Percentiles rank a stretch among this genome's conserved stretches.
Conservation (phyloP, 2,113 vertebrate genomes). For the Caloenas nicobarica region DNA sequence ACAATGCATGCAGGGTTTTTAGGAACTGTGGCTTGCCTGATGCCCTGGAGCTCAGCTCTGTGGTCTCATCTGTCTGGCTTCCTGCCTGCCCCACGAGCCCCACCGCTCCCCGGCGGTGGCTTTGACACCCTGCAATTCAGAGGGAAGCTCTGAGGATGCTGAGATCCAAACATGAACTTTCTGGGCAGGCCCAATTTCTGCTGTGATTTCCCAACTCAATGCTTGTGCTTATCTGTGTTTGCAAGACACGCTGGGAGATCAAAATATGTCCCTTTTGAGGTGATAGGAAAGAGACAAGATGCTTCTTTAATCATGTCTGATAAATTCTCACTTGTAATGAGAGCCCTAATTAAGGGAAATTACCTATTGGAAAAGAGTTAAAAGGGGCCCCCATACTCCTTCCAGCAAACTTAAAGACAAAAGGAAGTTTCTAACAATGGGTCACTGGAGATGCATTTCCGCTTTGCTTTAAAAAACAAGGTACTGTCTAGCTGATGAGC, state of each 20-base stretch:
- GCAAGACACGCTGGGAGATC: constrained; percentile 65
- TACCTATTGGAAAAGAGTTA: constrained; percentile 84
- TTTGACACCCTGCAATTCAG: constrained; percentile 10
- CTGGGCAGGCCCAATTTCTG: constrained; percentile 38
- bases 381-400: constrained; percentile 77
- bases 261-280: constrained; percentile 65
- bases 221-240: constrained; percentile 56
- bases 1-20: fast-evolving
- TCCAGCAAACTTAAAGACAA: constrained; percentile 85
- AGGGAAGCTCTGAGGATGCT: constrained; percentile 45
- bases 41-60: background rate
- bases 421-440: constrained; percentile 98
- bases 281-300: constrained; percentile 74
- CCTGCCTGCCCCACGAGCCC: background rate
- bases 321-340: constrained; percentile 75
- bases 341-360: constrained; percentile 82
- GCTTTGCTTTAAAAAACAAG: constrained; percentile 87
- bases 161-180: constrained; percentile 58
- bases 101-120: fast-evolving
- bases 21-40: fast-evolving
- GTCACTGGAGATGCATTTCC: constrained; percentile 99
- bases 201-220: constrained; percentile 13
- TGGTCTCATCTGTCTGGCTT: background rate
- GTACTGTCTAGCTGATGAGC: constrained; percentile 87
- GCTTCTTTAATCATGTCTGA: constrained; percentile 77